A percentile compares a stretch with the other conserved stretches of the same genome.
These are phyloP conservation scores for Paramormyrops kingsleyae DNA, from an alignment of 2,113 vertebrate genomes.

Conservation along the genomic window DNA sequence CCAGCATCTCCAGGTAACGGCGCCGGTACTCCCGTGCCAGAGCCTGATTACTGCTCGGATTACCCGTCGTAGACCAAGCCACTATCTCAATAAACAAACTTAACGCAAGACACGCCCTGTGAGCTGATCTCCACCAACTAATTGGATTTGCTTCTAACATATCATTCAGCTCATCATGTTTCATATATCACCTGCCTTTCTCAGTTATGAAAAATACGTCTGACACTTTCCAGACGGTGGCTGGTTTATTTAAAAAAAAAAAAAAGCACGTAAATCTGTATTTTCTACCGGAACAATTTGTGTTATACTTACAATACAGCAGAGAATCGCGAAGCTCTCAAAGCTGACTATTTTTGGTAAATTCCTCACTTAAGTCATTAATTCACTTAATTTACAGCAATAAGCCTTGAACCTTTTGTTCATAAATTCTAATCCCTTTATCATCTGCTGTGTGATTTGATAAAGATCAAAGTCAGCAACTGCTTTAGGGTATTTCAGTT, in stretches of 20 bases:
- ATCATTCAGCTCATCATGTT: neutral
- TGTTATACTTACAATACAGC: neutral
- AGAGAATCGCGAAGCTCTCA: neutral
- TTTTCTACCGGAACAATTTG: neutral
- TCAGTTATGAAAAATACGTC: neutral
- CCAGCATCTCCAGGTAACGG: conserved; percentile 97
- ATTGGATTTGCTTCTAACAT: neutral
- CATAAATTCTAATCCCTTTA: neutral
- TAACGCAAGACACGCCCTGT: neutral
- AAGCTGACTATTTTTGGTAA: neutral
- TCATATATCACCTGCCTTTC: neutral
- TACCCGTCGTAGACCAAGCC: neutral
- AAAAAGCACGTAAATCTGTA: neutral
- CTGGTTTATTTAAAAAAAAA: neutral
- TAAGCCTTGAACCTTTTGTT: conserved; percentile 1
- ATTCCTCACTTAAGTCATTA: neutral
- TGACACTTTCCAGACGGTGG: neutral
- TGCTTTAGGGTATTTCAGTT: neutral
- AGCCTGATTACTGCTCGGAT: no score
- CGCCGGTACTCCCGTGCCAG: neutral
- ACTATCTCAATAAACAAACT: neutral
- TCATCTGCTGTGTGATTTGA: neutral
- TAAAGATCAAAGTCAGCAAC: neutral
- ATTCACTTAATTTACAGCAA: neutral
- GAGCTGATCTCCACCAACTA: neutral